These are phyloP conservation scores for Piprites chloris DNA, from an alignment of 2,113 vertebrate genomes.

Conservation along the genomic window DNA sequence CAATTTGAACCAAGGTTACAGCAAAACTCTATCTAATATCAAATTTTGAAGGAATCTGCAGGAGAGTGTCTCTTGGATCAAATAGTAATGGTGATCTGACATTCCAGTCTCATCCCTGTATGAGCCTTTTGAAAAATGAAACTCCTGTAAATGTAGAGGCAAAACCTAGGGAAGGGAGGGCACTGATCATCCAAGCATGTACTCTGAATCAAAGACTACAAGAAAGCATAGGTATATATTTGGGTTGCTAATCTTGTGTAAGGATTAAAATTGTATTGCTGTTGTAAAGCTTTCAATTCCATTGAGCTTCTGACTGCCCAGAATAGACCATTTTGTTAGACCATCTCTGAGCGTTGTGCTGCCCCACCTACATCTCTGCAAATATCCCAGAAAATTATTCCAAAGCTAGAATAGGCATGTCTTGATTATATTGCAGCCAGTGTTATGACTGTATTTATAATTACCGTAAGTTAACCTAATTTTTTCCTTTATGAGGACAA, in stretches of 20 bases:
- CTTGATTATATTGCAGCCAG: background rate
- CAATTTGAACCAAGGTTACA: background rate
- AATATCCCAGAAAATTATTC: background rate
- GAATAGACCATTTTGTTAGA: background rate
- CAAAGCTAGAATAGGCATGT: conserved; percentile 36
- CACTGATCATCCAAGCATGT: background rate
- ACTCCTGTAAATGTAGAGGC: background rate
- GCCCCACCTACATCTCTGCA: background rate
- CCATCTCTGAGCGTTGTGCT: background rate
- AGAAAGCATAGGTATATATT: background rate
- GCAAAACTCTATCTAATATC: background rate
- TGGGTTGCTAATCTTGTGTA: background rate
- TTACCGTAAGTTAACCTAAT: conserved; percentile 37
- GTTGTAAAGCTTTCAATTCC: background rate
- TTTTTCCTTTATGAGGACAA: conserved; percentile 50
- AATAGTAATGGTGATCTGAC: background rate
- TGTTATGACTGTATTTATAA: conserved; percentile 59
- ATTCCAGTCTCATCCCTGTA: background rate
- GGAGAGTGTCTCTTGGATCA: background rate
- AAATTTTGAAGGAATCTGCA: background rate
- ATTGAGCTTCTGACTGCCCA: background rate
- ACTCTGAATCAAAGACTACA: background rate
- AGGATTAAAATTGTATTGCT: background rate
- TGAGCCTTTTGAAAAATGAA: background rate
- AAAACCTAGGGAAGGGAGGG: background rate